Evolutionary conservation across 1,140 invertebrate species (phyloP), one percentile per base, ranked within the genome.

Genomic region (Bemisia tabaci): DNA sequence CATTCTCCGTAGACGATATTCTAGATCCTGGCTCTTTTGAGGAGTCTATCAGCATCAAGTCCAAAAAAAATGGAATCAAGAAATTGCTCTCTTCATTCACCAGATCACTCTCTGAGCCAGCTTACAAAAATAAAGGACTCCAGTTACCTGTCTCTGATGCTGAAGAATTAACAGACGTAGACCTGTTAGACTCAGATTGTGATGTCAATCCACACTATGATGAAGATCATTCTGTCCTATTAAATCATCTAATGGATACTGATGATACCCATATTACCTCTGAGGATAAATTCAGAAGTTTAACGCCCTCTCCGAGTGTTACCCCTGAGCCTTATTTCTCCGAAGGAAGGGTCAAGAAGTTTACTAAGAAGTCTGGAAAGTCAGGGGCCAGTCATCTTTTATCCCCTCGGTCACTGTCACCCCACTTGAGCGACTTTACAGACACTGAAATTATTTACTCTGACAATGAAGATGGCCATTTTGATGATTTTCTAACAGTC

Each of bases 371-470:
- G 23, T 48, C 33, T 9, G 5, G 5, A 5, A 48, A 48, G 17
- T 5, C 5, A 48, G 5, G 33, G 5, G 5, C 33, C 17, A 64
- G 26, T 33, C 39, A 63, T 26, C 39, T 27, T 24, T 59, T 70
- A 60, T 67, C 64, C 12, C 68, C 71, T 22, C 48, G 62, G 27
- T 63, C 69, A 61, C 22, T 67, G 26, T 67, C 68, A 26, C 65
- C 67, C 24, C 67, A 69, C 12, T 23, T 69, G 17, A 67, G 68
- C 65, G 72, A 74, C 59, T 33, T 72, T 12, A 76, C 74, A n/a
- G 74, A 76, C 62, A 68, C 71, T 12, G 75, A 77, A 73, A 68
- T 74, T 23, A 48, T 77, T 12, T 27, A 68, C 48, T 72, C 71
- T 24, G 72, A 71, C 26, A 70, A 71, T 48, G 74, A 77, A 26